Evolutionary conservation across 30 jellyfish, hydroid and myxozoan species (phyloP).

Genomic region (Pelagia noctiluca): DNA sequence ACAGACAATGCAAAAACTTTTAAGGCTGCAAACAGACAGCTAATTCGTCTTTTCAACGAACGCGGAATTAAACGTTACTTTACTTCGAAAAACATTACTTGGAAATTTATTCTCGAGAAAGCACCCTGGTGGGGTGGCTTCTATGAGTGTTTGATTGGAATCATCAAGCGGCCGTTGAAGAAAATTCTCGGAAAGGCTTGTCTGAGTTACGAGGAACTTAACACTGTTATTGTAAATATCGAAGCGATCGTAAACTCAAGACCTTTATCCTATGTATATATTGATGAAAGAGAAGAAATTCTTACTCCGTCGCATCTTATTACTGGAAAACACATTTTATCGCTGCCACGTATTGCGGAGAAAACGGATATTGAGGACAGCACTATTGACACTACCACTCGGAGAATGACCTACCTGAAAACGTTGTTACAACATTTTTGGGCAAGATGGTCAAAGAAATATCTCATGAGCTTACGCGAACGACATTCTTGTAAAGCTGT

Average conservation of each 20-base stretch:
- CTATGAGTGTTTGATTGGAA: constrained; percentile 24
- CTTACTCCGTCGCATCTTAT: constrained; percentile 52
- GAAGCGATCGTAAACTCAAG: constrained; percentile 32
- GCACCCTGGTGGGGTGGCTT: constrained; percentile 59
- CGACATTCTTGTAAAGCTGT: no score
- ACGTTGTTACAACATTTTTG: no score
- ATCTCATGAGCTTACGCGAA: no score
- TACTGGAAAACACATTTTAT: no score
- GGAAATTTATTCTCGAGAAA: constrained; percentile 31
- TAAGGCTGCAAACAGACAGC: constrained; percentile 5
- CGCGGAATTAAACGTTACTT: background rate
- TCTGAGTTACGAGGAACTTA: constrained; percentile 23
- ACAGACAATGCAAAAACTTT: constrained; percentile 21
- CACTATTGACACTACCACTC: no score
- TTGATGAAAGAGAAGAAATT: constrained; percentile 10
- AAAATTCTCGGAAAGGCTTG: constrained; percentile 36
- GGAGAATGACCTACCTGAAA: no score
- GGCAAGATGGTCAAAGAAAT: no score
- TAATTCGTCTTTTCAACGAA: background rate
- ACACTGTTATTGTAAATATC: constrained; percentile 14
- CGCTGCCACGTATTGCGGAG: no score
- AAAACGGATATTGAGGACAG: no score
- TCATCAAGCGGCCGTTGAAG: background rate
- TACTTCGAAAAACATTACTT: background rate
- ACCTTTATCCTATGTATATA: constrained; percentile 39